Base-by-base conservation (phyloP, 2,113 vertebrate genomes). In the Ailurus styani region DNA sequence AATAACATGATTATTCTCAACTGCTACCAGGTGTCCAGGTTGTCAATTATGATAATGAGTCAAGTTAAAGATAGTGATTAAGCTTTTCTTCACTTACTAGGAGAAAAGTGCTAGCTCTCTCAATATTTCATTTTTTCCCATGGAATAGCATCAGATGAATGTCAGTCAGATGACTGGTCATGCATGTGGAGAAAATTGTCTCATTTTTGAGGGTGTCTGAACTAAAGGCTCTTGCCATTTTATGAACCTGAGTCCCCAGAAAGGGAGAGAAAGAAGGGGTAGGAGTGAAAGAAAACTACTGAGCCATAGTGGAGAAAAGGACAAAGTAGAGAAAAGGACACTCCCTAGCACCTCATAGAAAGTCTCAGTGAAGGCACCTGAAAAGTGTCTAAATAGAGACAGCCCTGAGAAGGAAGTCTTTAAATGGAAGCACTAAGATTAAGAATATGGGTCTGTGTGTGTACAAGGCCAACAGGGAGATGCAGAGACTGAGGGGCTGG, bases 1-100 rank as follows among this genome's bases (percentile, higher is more conserved):
- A 57, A 50, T 54, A 87, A 34, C 2, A 11, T 54, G 27, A 77
- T 93, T 54, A 62, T 42, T 77, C n/a, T 93, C 57, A 93, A 66
- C n/a, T 78, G 7, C 62, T 29, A 50, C 31, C 11, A 60, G 25
- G 42, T 68, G 14, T 88, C 31, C 7, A 81, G 60, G 18, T 87
- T 7, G 27, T 62, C 60, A 62, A 31, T n/a, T 88, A 60, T 42
- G 40, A 81, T 13, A 81, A 40, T n/a, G 10, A 87, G 3, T 14
- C 23, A 87, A 64, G 57, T 17, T 60, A 94, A 62, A 31, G 60
- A 62, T 62, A 13, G 42, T 27, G 60, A 64, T 90, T 29, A 64
- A 60, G 17, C 2, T 17, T 87, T 45, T 21, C n/a, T 45, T 79
- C 10, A 57, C 40, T 57, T 62, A 29, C 5, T 31, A 14, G 72